Conservation (phyloP, 2,888 invertebrate species). For the Lasioglossum marginatum region DNA sequence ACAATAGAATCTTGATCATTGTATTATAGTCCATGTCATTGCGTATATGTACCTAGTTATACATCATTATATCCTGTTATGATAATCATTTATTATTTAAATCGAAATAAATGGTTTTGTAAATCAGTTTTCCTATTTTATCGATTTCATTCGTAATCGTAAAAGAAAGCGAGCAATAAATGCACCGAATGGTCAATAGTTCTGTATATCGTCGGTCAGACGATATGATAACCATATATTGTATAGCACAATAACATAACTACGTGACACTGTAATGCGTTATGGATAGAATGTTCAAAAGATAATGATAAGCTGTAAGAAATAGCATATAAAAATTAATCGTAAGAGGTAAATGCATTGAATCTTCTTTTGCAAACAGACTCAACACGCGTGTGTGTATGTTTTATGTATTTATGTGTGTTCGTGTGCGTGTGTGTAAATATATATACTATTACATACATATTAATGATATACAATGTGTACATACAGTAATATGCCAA, state of each 20-base stretch:
- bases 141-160: constrained; percentile 28
- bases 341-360: constrained; percentile 31
- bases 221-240: constrained; percentile 10
- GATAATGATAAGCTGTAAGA: constrained; percentile 4
- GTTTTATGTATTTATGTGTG: not conserved
- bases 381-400: not conserved
- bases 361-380: not conserved
- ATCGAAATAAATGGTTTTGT: constrained; percentile 75
- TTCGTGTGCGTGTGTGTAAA: not conserved
- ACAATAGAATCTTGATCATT: constrained; percentile 81
- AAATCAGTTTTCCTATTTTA: constrained; percentile 60
- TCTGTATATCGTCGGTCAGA: not conserved
- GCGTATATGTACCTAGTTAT: constrained; percentile 79
- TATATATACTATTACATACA: constrained; percentile 9
- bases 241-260: constrained; percentile 45
- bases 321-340: not conserved
- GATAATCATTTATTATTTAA: constrained; percentile 78
- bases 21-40: constrained; percentile 84
- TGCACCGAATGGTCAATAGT: not conserved
- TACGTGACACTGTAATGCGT: constrained; percentile 37
- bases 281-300: constrained; percentile 19
- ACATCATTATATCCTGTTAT: constrained; percentile 76
- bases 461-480: constrained; percentile 38
- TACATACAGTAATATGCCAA: constrained; percentile 36
- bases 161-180: not conserved